Conservation (phyloP, 2,113 vertebrate species). For the Xenus cinereus region DNA sequence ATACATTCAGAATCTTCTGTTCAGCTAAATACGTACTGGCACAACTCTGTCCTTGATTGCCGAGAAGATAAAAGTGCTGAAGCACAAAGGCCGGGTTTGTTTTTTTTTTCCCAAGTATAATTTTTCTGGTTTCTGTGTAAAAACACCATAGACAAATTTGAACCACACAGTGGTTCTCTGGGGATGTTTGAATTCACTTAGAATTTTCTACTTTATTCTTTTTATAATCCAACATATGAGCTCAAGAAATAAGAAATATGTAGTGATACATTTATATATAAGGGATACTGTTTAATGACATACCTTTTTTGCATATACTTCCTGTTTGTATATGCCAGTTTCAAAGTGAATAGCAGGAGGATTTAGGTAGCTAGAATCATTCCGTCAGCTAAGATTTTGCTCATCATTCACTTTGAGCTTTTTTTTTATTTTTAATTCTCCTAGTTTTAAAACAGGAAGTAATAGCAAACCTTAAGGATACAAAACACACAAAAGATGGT, state of each 20-base stretch:
- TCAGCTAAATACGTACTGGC: not conserved
- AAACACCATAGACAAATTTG: not conserved
- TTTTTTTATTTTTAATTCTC: not conserved
- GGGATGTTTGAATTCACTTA: not conserved
- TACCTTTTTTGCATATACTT: not conserved
- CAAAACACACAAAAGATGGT: conserved; percentile 51
- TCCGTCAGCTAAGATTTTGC: not conserved
- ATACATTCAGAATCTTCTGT: conserved; percentile 28
- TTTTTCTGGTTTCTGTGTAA: not conserved
- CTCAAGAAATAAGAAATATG: not conserved
- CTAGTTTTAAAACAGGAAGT: not conserved
- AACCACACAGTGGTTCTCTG: not conserved
- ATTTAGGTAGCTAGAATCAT: not conserved
- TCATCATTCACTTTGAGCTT: not conserved
- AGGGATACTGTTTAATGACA: not conserved
- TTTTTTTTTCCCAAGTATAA: not conserved
- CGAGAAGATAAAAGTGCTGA: not conserved
- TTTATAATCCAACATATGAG: not conserved
- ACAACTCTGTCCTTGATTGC: not conserved
- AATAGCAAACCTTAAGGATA: conserved; percentile 53
- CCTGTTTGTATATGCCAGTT: not conserved
- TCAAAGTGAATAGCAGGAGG: not conserved
- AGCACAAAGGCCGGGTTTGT: not conserved
- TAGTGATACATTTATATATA: not conserved
- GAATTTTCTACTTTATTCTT: not conserved